phyloP scores from a whole-genome alignment of 2,113 vertebrate genomes.

The Brachionichthys hirsutus region DNA sequence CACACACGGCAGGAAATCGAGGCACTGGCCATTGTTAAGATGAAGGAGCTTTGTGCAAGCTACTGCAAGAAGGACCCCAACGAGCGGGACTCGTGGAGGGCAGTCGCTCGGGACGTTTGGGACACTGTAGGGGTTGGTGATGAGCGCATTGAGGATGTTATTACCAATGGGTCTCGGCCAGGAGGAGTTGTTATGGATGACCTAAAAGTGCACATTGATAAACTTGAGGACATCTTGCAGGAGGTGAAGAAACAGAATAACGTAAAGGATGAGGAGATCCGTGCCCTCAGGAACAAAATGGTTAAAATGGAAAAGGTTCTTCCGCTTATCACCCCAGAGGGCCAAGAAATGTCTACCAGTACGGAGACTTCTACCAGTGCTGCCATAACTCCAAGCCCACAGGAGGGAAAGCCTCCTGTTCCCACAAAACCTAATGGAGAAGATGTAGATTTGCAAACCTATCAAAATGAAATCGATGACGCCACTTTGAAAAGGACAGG shows the following conservation, averaged over 20 bases:
- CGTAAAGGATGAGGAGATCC: conserved; percentile 97
- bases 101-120: conserved; percentile 96
- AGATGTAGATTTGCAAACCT: conserved; percentile 77
- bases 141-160: conserved; percentile 89
- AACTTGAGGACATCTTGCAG: conserved; percentile 94
- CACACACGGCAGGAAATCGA: conserved; percentile 98
- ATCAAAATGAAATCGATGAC: conserved; percentile 81
- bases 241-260: conserved; percentile 99
- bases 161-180: conserved; percentile 74
- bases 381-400: conserved; percentile 47
- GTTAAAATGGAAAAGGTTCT: conserved; percentile 98
- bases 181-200: conserved; percentile 88
- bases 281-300: conserved; percentile 93
- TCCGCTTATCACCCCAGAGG: conserved; percentile 87
- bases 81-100: conserved; percentile 95
- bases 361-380: not conserved
- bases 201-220: conserved; percentile 96
- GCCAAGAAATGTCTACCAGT: conserved; percentile 43
- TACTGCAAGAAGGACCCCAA: conserved; percentile 97
- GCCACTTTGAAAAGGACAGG: conserved; percentile 83
- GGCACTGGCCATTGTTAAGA: conserved; percentile 96
- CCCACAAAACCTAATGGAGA: conserved; percentile 68
- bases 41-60: conserved; percentile 96
- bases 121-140: conserved; percentile 97
- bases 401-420: conserved; percentile 57